phyloP scores from a whole-genome alignment of 1,140 invertebrate species.

The Battus philenor region DNA sequence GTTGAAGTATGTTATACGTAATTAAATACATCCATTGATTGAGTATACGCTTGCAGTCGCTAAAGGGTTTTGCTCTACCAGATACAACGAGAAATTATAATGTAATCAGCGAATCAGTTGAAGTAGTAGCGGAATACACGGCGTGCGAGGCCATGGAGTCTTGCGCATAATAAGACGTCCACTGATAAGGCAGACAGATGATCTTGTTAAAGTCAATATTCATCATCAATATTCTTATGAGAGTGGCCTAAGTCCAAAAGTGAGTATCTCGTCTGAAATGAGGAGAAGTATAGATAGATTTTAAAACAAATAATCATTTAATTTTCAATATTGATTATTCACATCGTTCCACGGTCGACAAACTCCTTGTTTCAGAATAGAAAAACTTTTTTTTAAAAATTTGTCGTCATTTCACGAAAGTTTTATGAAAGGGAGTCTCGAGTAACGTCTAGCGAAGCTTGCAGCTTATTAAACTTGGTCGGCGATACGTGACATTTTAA shows the following conservation, averaged over 20 bases:
- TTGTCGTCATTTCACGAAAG: slow-evolving; percentile 3
- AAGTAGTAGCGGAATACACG: no score
- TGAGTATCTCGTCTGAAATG: no score
- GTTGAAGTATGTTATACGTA: no score
- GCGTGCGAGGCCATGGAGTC: no score
- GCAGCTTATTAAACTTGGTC: slow-evolving; percentile 5
- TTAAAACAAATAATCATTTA: not conserved
- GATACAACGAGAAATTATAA: no score
- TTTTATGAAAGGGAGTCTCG: not conserved
- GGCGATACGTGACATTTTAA: slow-evolving; percentile 8
- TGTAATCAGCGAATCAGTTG: no score
- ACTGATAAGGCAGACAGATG: not conserved
- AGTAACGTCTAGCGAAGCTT: not conserved
- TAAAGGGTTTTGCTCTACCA: no score
- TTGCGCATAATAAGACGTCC: no score
- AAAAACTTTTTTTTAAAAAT: slow-evolving; percentile 3
- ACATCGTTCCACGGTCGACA: not conserved
- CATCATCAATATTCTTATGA: not conserved
- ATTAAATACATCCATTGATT: no score
- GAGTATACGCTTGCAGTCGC: no score
- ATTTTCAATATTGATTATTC: not conserved
- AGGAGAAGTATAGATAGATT: no score
- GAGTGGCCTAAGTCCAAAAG: no score
- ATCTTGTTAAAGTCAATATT: not conserved
- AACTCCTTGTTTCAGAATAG: not conserved